Evolutionary conservation across 2,113 vertebrate genomes (phyloP).

Genomic region (Tachysurus fulvidraco): DNA sequence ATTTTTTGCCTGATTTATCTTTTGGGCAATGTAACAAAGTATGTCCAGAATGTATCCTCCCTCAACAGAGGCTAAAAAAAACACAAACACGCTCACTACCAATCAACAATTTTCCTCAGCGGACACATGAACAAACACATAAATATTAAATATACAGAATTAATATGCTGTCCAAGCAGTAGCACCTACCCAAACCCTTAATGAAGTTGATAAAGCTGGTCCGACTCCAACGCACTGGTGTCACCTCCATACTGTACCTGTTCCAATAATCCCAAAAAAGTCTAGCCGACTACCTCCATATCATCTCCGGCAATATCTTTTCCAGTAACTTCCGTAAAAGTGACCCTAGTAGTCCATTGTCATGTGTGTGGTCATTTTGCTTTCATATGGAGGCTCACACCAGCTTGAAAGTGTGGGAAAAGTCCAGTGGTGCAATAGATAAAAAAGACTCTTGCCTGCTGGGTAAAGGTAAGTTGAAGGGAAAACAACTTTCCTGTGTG

Average conservation of each 20-base stretch:
- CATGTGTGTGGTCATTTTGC: background rate
- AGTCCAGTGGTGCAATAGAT: background rate
- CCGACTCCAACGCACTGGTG: constrained; percentile 89
- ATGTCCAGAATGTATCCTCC: constrained; percentile 50
- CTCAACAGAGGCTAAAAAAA: constrained; percentile 18
- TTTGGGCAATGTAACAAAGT: constrained; percentile 31
- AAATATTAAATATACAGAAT: background rate
- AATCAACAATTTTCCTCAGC: background rate
- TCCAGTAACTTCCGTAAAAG: background rate
- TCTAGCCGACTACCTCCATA: constrained; percentile 31
- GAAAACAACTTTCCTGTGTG: constrained; percentile 38
- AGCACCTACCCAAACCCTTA: constrained; percentile 90
- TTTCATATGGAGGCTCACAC: background rate
- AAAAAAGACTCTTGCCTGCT: background rate
- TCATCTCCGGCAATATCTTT: background rate
- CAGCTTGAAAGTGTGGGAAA: background rate
- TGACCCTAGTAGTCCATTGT: background rate
- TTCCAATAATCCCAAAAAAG: constrained; percentile 40
- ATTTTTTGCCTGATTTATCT: constrained; percentile 19
- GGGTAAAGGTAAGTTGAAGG: background rate
- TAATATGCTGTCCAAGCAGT: background rate
- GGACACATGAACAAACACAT: background rate
- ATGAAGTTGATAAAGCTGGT: constrained; percentile 93
- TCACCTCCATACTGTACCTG: constrained; percentile 79
- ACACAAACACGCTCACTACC: constrained; percentile 9